Base-by-base conservation (phyloP, 2,113 vertebrate genomes). In the Eudyptes chrysolophus region DNA sequence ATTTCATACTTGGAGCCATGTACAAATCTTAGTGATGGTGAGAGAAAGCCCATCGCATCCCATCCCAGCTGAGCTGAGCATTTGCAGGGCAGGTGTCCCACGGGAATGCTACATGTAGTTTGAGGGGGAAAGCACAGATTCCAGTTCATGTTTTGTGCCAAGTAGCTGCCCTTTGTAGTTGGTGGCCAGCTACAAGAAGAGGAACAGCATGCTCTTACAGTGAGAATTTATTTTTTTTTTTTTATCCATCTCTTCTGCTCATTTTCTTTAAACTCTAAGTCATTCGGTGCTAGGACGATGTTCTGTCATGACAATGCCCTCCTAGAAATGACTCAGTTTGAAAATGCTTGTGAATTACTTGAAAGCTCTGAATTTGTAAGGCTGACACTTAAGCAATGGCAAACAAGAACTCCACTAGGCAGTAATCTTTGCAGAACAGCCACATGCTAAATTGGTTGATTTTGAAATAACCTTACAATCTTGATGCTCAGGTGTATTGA, bases 331-430 rank as follows among this genome's bases (percentile, higher is more conserved):
- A 64, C 6, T 62, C 0, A 0, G 7, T 60, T 75, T 89, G 76
- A 75, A 97, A 89, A 90, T 38, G 7, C 7, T 84, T 8, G 3
- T 36, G 24, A 79, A 75, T 65, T 64, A 42, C 24, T 57, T 79
- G 65, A 87, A 89, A 94, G 30, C n/a, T 78, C 54, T 64, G 75
- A 62, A 34, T 89, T 77, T 69, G 11, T 85, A 85, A 85, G 36
- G 5, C 16, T 57, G 38, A 48, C 9, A 55, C 29, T 62, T 66
- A 66, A 72, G 38, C 30, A 84, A 62, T 8, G 51, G 38, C 54
- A 88, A 79, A 62, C 13, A 87, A 86, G 55, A 46, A 24, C 10
- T 51, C 11, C 12, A 36, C 57, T 40, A 51, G 36, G 25, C 58
- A 87, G 36, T 24, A 85, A 69, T 61, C 54, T 68, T 11, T 60